phyloP scores from a whole-genome alignment of 1,140 invertebrate species.

The Lucilia sericata region DNA sequence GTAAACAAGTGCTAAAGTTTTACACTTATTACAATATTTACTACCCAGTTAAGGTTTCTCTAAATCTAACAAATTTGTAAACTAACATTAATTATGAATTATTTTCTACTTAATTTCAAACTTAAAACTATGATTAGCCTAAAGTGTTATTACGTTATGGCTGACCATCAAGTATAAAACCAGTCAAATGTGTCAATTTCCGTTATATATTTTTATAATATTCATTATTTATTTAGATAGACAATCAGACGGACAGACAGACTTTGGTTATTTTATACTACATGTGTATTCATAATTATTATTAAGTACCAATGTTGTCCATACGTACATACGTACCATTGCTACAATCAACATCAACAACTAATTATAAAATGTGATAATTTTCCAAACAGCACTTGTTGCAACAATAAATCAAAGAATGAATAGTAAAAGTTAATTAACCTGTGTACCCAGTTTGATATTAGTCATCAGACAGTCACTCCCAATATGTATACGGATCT shows the following conservation, averaged over 20 bases:
- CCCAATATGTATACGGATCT: no score
- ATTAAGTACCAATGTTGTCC: neutral
- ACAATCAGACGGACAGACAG: neutral
- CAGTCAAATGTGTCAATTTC: slow-evolving; percentile 42
- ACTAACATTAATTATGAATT: no score
- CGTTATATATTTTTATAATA: slow-evolving; percentile 32
- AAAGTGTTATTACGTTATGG: neutral
- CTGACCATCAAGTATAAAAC: neutral
- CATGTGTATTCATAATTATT: neutral
- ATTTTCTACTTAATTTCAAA: no score
- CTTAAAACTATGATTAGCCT: neutral
- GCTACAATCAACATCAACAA: neutral
- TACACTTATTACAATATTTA: no score
- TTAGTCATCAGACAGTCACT: neutral
- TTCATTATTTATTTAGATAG: neutral
- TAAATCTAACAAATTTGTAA: no score
- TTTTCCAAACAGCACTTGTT: neutral
- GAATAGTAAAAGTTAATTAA: slow-evolving; percentile 5
- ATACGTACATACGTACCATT: no score
- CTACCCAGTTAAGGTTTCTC: no score
- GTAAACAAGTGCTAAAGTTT: no score
- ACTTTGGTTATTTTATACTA: neutral
- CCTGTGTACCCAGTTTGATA: neutral
- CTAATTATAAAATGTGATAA: neutral
- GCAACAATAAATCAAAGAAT: slow-evolving; percentile 11